A percentile compares a stretch with the other conserved stretches of the same genome.
phyloP scores from a whole-genome alignment of 2,797 vertebrate species.

The Sebastes elongatus region DNA sequence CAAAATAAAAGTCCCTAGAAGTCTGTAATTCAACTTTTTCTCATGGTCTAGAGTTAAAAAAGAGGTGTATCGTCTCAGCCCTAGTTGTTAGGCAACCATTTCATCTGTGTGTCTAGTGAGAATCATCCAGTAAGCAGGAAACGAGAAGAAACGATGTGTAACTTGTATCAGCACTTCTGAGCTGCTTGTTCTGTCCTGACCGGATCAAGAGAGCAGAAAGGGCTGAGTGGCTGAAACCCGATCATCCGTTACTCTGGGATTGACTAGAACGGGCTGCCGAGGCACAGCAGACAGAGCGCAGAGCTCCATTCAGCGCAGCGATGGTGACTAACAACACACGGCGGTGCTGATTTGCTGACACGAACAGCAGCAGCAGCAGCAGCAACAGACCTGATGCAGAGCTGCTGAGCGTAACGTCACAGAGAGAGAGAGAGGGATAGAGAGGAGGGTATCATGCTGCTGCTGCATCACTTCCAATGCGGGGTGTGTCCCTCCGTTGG shows the following conservation, averaged over 20 bases:
- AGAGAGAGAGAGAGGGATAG: not conserved
- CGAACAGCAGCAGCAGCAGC: conserved; percentile 17
- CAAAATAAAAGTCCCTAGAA: no score
- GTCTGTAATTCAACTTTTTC: no score
- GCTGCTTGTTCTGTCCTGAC: not conserved
- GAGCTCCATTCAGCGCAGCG: conserved; percentile 37
- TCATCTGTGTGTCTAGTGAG: not conserved
- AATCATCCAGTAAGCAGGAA: not conserved
- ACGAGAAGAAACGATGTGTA: not conserved
- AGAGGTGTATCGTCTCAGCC: rapidly evolving
- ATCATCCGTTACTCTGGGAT: conserved; percentile 63
- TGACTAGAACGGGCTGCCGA: conserved; percentile 63
- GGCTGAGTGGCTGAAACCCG: conserved; percentile 26
- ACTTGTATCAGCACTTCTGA: no score
- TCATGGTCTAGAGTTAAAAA: no score
- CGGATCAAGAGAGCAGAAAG: conserved; percentile 7
- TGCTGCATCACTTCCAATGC: conserved; percentile 56
- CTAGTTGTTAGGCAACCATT: not conserved
- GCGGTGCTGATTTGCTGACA: conserved; percentile 66
- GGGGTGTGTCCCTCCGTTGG: conserved; percentile 62
- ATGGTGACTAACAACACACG: conserved; percentile 56
- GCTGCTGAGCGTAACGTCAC: conserved; percentile 61
- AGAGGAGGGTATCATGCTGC: conserved; percentile 61
- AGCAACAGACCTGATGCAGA: conserved; percentile 58
- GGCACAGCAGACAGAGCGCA: conserved; percentile 40